Evolutionary conservation across 2,797 vertebrate genomes (phyloP).

Genomic region (Podargus strigoides): DNA sequence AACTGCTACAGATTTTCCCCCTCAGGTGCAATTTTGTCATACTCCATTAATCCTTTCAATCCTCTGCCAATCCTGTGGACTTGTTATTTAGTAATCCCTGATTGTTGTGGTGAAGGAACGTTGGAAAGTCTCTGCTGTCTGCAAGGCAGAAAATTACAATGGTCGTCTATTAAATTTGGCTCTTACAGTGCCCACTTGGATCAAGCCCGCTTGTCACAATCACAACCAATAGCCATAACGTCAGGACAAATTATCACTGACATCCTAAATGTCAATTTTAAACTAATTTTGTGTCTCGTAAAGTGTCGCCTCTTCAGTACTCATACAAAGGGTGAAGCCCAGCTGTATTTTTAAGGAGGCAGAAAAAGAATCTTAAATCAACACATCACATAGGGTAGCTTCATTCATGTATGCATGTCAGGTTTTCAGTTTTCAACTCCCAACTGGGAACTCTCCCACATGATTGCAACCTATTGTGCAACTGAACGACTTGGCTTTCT

Average conservation of each 20-base stretch:
- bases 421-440: slow-evolving; percentile 38
- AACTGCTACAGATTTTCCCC: slow-evolving; percentile 80
- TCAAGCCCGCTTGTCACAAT: slow-evolving; percentile 56
- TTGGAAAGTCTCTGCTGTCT: slow-evolving; percentile 80
- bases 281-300: slow-evolving; percentile 58
- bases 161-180: slow-evolving; percentile 75
- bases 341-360: slow-evolving; percentile 23
- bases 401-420: slow-evolving; percentile 46
- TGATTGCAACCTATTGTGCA: slow-evolving; percentile 42
- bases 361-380: neutral
- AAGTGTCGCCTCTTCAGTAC: neutral
- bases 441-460: slow-evolving; percentile 41
- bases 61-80: slow-evolving; percentile 74
- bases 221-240: slow-evolving; percentile 43
- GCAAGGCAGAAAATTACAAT: slow-evolving; percentile 82
- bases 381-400: neutral
- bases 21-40: slow-evolving; percentile 86
- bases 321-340: slow-evolving; percentile 10
- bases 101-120: slow-evolving; percentile 84
- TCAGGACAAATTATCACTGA: slow-evolving; percentile 61
- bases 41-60: slow-evolving; percentile 89
- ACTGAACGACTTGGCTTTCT: slow-evolving; percentile 39
- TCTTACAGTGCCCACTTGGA: slow-evolving; percentile 73
- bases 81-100: slow-evolving; percentile 81
- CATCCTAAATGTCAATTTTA: slow-evolving; percentile 48